Evolutionary conservation across 2,888 invertebrate species (phyloP), one percentile per base, ranked within the genome.

Genomic region (Trichopria drosophilae): DNA sequence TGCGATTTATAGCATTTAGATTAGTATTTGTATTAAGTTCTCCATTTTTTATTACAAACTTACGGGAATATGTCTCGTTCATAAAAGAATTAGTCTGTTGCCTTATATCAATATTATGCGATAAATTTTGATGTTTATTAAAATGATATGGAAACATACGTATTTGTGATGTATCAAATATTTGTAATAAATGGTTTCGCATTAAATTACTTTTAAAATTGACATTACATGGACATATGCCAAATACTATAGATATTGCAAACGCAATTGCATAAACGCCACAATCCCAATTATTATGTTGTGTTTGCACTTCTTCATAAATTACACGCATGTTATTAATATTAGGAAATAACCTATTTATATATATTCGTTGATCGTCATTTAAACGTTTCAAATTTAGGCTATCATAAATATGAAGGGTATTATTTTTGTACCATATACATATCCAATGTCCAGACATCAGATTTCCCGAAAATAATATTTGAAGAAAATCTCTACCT

Each of bases 261-360:
- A 35, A 35, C 9, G 44, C 44, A 35, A 44, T 44, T 9, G 44
- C 22, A 16, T 26, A 39, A 6, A 39, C 26, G 10, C 37, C 24
- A 16, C 39, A 39, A 39, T 39, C 39, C n/a, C 26, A 36, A 35
- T 6, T 3, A 36, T 44, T 44, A 12, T n/a, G 7, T 44, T 44
- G 44, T n/a, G 3, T 16, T 35, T 44, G 44, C 9, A 44, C 44
- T 23, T 24, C 19, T 26, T 44, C 44, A 36, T 26, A 44, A 12
- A 35, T 16, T 9, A 43, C 18, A 10, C 22, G 10, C 10, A 36
- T 18, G 23, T 36, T 36, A 13, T 2, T 15, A n/a, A n/a, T 16
- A 19, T 36, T 36, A 6, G 36, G 36, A 16, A 36, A 36, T 18
- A 36, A 7, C 22, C 10, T 36, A 36, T 36, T 36, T 6, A 36